phyloP scores from a whole-genome alignment of 2,888 invertebrate genomes.

The Cryptocephalus primarius region DNA sequence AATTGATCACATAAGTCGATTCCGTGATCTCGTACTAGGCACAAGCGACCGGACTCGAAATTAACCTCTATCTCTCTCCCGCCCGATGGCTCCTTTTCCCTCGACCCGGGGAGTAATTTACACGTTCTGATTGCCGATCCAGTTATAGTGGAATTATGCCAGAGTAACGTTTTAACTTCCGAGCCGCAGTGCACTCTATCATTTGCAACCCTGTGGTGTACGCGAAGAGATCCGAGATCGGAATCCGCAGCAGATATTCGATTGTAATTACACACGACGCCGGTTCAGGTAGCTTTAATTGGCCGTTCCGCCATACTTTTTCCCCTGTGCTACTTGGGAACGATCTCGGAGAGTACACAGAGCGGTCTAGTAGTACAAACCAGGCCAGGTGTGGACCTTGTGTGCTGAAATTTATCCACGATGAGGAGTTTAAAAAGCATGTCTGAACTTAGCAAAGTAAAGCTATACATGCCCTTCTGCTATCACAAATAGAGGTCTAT shows the following conservation, averaged over 20 bases:
- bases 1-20: slow-evolving; percentile 31
- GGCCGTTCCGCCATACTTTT: not conserved
- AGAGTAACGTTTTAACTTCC: slow-evolving; percentile 36
- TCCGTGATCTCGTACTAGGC: slow-evolving; percentile 29
- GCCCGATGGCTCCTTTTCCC: slow-evolving; percentile 3
- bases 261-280: slow-evolving; percentile 25
- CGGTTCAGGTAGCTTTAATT: slow-evolving; percentile 3
- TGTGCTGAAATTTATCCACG: too few species aligned
- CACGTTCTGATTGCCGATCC: slow-evolving; percentile 35
- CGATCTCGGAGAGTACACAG: too few species aligned
- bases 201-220: slow-evolving; percentile 33
- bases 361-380: too few species aligned
- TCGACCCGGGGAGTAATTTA: slow-evolving; percentile 29
- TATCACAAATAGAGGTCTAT: too few species aligned
- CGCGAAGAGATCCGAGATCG: slow-evolving; percentile 28
- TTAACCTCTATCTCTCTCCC: slow-evolving; percentile 22
- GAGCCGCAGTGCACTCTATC: slow-evolving; percentile 32
- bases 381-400: too few species aligned
- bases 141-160: slow-evolving; percentile 36
- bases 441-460: too few species aligned
- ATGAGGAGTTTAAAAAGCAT: too few species aligned
- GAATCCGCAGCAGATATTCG: slow-evolving; percentile 29
- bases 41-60: slow-evolving; percentile 31
- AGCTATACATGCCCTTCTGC: too few species aligned
- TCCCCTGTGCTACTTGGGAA: too few species aligned